Percentiles rank a stretch among this genome's conserved stretches.
Evolutionary conservation across 2,113 vertebrate species (phyloP).

Genomic region (Vicugna pacos): DNA sequence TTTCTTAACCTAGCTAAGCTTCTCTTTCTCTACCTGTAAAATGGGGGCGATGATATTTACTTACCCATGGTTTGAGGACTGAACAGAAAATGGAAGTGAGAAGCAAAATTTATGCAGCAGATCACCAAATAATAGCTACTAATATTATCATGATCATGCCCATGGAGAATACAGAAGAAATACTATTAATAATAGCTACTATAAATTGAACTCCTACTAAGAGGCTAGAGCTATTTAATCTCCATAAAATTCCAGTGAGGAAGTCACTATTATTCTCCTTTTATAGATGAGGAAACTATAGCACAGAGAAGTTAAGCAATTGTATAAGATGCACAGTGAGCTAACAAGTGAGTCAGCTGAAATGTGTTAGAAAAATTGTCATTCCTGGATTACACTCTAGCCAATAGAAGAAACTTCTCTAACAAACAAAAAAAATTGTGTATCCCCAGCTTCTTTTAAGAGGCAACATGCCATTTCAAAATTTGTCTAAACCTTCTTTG

Average conservation of each 20-base stretch:
- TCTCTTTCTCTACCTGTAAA: not conserved
- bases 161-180: not conserved
- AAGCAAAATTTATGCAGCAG: not conserved
- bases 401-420: not conserved
- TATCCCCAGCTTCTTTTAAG: not conserved
- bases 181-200: not conserved
- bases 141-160: not conserved
- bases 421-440: slow-evolving; percentile 6
- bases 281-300: not conserved
- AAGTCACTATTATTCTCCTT: not conserved
- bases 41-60: not conserved
- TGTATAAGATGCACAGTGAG: not conserved
- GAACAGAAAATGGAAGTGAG: not conserved
- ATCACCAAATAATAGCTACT: not conserved
- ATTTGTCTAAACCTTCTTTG: not conserved
- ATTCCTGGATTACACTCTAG: not conserved
- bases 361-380: slow-evolving; percentile 9
- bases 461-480: not conserved
- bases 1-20: not conserved
- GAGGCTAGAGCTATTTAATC: not conserved
- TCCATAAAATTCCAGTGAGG: not conserved
- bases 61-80: not conserved
- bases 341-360: not conserved
- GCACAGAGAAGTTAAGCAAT: not conserved
- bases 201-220: not conserved